Evolutionary conservation across 2,797 vertebrate species (phyloP).

Genomic region (Parauchenoglanis punctatus): DNA sequence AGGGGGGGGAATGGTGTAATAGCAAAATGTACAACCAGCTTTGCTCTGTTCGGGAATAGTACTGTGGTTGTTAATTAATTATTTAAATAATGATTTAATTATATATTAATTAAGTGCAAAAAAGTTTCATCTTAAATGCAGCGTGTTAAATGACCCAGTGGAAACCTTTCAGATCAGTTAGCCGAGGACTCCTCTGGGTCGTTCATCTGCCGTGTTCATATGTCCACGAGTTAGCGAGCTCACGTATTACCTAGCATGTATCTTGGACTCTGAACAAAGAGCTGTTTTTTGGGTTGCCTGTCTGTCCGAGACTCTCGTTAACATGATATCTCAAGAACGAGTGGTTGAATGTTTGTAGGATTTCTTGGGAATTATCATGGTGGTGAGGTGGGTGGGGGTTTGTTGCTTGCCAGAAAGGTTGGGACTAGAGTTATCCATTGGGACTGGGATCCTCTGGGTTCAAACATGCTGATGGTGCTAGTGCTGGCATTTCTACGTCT

Average conservation of each 20-base stretch:
- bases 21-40: neutral
- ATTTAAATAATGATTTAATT: no score
- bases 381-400: neutral
- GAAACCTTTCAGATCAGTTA: neutral
- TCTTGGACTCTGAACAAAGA: neutral
- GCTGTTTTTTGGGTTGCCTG: neutral
- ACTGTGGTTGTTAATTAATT: neutral
- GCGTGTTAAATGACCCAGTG: neutral
- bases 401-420: neutral
- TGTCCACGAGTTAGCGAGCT: neutral
- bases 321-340: neutral
- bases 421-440: neutral
- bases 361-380: neutral
- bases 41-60: neutral
- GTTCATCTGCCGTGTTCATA: neutral
- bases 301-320: neutral
- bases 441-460: neutral
- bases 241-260: neutral
- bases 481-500: neutral
- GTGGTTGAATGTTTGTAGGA: neutral
- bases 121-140: neutral
- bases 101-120: neutral
- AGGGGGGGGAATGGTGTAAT: no score
- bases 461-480: neutral
- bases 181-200: neutral